Base-by-base conservation (phyloP, 2,797 vertebrate genomes). In the Acrossocheilus wenchowensis region DNA sequence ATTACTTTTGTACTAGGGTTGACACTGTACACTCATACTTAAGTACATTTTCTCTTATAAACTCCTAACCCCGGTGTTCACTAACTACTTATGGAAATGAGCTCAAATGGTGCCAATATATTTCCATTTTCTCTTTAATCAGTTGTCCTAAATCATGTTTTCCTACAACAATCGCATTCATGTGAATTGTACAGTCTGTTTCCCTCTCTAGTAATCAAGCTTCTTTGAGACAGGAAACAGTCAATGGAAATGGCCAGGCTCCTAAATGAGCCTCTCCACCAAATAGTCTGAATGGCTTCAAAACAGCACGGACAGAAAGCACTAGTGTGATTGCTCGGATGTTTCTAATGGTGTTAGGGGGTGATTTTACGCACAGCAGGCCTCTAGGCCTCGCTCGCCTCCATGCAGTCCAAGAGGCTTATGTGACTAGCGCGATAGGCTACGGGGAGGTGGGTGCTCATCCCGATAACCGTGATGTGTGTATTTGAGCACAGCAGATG, bases 351-450 rank as follows among this genome's bases (percentile, higher is more conserved):
- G 88, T 78, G 90, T 90, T 91, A 90, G 86, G 60, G 82, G 87
- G 88, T 90, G 91, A 94, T 94, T 94, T 94, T 90, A 93, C 90
- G 90, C 91, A 90, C 91, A 92, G 90, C 89, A 89, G 87, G 91
- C 87, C 90, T 89, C 89, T 91, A 89, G 90, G 86, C 90, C 90
- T 91, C 87, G 89, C 93, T 92, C 90, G 88, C 88, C 91, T 87
- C 86, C 87, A 89, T 78, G 89, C 90, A 68, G 74, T 84, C 91
- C 91, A 92, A 92, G 93, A 91, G 91, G 92, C 87, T 88, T 88
- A 88, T 90, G 89, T 89, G 90, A 93, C 75, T 69, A 52, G 62
- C 34, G 84, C 72, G 83, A 82, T 83, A 68, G 84, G 84, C 73
- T 78, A 39, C 6, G 14, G 30, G 52, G 82, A 74, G 79, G 68